Conservation (phyloP, 64 coral and sea anemone genomes). For the Dendrophyllia cribrosa region DNA sequence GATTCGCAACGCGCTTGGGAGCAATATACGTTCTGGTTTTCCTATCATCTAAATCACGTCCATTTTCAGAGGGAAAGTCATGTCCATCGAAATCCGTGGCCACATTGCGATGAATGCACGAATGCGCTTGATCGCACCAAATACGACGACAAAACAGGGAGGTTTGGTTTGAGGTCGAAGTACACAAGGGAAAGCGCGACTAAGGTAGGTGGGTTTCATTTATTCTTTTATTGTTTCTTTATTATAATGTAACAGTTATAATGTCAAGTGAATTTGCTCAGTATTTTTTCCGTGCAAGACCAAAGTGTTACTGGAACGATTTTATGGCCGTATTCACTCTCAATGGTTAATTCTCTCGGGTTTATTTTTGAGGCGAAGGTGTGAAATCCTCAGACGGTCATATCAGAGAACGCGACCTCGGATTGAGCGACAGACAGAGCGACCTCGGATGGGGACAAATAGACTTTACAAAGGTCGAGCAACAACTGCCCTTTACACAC, state of each 20-base stretch:
- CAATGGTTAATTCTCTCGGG: too few relatives aligned
- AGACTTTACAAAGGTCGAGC: too few relatives aligned
- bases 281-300: too few relatives aligned
- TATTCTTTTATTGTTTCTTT: background rate
- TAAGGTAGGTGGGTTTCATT: constrained; percentile 9
- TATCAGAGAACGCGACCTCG: too few relatives aligned
- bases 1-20: constrained; percentile 33
- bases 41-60: constrained; percentile 71
- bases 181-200: constrained; percentile 38
- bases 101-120: constrained; percentile 43
- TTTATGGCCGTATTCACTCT: too few relatives aligned
- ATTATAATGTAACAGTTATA: background rate
- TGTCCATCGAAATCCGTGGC: constrained; percentile 12
- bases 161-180: constrained; percentile 58
- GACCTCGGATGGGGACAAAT: too few relatives aligned
- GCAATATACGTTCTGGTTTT: constrained; percentile 60
- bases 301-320: too few relatives aligned
- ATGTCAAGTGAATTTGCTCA: too few relatives aligned
- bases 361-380: too few relatives aligned
- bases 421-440: too few relatives aligned
- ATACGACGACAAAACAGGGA: constrained; percentile 1
- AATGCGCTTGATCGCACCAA: constrained; percentile 26
- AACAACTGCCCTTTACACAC: too few relatives aligned
- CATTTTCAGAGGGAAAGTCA: constrained; percentile 42
- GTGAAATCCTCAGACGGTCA: too few relatives aligned